These are phyloP conservation scores for Syngnathoides biaculeatus DNA, from an alignment of 2,113 vertebrate species.

Conservation along the genomic window DNA sequence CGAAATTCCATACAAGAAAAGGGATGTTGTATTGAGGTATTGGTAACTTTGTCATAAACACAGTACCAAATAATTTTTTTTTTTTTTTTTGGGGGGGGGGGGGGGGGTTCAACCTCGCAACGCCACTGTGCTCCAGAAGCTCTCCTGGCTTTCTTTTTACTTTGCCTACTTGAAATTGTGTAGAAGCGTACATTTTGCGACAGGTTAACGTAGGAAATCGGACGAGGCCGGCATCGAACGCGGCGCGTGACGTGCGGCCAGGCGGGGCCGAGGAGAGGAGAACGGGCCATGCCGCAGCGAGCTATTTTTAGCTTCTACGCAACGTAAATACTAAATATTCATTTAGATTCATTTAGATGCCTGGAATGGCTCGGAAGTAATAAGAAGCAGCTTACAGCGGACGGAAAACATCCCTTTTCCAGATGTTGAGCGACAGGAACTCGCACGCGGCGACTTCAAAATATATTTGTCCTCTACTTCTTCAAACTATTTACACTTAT, in stretches of 20 bases:
- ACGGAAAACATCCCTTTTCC: not conserved
- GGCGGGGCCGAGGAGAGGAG: constrained; percentile 9
- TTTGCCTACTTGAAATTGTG: no score
- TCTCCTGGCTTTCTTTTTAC: not conserved
- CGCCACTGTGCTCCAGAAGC: no score
- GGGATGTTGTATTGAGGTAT: no score
- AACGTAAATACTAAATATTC: not conserved
- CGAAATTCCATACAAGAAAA: no score
- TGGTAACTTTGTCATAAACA: no score
- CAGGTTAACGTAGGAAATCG: constrained; percentile 47
- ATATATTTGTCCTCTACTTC: no score
- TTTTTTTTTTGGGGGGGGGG: no score
- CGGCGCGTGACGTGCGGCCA: constrained; percentile 39
- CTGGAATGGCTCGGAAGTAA: not conserved
- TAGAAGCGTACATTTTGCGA: constrained; percentile 7
- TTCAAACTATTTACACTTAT: no score
- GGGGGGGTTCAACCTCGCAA: no score
- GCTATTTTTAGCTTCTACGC: constrained; percentile 1
- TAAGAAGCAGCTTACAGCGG: not conserved
- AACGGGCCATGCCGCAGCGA: constrained; percentile 5
- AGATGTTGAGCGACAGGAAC: not conserved
- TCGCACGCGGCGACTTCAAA: no score
- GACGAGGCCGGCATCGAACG: constrained; percentile 44
- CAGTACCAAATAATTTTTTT: no score
- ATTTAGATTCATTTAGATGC: not conserved